These are phyloP conservation scores for Atlantisia rogersi DNA, from an alignment of 2,113 vertebrate species.

Conservation along the genomic window DNA sequence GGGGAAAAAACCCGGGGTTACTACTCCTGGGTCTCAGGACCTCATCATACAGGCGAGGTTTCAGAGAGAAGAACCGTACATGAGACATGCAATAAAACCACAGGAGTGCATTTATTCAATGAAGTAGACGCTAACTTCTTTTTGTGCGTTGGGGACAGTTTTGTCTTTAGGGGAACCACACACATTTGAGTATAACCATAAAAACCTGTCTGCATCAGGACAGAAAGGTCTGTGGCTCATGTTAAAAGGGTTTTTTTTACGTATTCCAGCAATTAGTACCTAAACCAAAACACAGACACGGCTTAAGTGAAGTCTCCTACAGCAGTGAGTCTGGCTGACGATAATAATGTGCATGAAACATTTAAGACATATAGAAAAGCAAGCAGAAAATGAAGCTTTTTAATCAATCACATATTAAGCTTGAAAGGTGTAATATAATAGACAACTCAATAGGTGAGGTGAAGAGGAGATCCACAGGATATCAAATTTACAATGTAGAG, in stretches of 20 bases:
- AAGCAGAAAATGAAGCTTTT: constrained; percentile 26
- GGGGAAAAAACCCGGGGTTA: neutral
- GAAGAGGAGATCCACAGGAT: constrained; percentile 42
- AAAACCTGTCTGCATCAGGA: neutral
- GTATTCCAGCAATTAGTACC: neutral
- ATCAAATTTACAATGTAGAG: constrained; percentile 49
- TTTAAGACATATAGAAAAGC: neutral
- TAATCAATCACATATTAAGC: constrained; percentile 8
- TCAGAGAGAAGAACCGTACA: neutral
- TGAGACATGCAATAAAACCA: neutral
- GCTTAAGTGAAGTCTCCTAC: neutral
- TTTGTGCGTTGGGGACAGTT: neutral
- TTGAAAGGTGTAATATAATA: constrained; percentile 10
- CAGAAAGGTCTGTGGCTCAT: neutral
- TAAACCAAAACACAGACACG: neutral
- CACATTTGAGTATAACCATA: neutral
- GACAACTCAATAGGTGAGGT: constrained; percentile 9
- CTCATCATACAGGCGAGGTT: neutral
- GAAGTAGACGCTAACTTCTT: neutral
- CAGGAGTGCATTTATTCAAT: neutral
- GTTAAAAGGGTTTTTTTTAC: neutral
- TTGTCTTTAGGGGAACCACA: neutral
- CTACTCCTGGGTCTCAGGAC: neutral
- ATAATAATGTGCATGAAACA: neutral
- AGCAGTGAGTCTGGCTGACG: neutral